Evolutionary conservation across 1,140 invertebrate genomes (phyloP).

Genomic region (Drosophila paulistorum): DNA sequence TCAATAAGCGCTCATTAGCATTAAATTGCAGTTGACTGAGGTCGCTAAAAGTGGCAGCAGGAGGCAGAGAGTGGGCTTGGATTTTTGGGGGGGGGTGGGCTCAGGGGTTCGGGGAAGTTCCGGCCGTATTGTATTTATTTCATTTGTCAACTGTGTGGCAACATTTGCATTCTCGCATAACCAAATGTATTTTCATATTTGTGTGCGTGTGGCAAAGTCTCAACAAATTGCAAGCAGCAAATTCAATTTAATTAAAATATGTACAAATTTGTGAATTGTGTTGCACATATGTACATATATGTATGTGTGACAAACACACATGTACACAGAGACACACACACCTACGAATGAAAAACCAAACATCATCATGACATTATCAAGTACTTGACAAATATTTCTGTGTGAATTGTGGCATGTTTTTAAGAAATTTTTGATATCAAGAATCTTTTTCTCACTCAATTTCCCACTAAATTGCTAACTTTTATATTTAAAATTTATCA

Average conservation of each 20-base stretch:
- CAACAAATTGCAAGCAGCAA: constrained; percentile 28
- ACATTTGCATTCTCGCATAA: constrained; percentile 39
- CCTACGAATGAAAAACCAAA: background rate
- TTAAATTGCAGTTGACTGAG: constrained; percentile 15
- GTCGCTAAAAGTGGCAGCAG: background rate
- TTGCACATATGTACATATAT: constrained; percentile 9
- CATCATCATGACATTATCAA: constrained; percentile 13
- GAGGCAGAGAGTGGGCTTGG: background rate
- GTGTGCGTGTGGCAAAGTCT: constrained; percentile 28
- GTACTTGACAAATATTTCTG: constrained; percentile 8
- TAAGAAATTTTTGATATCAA: background rate
- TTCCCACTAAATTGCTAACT: background rate
- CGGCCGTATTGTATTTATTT: constrained; percentile 6
- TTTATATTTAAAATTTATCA: background rate
- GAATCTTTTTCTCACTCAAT: background rate
- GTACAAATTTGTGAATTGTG: background rate
- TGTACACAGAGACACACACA: too few relatives aligned
- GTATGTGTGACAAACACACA: constrained; percentile 5
- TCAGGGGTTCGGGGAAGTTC: background rate
- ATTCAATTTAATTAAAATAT: constrained; percentile 57
- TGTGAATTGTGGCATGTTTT: background rate
- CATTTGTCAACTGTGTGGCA: constrained; percentile 12
- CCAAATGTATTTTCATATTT: constrained; percentile 36
- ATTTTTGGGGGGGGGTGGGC: background rate
- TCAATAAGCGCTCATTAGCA: constrained; percentile 27